Percentiles rank a stretch among this genome's conserved stretches.
Conservation (phyloP, 2,797 vertebrate species). For the Acrossocheilus fasciatus region DNA sequence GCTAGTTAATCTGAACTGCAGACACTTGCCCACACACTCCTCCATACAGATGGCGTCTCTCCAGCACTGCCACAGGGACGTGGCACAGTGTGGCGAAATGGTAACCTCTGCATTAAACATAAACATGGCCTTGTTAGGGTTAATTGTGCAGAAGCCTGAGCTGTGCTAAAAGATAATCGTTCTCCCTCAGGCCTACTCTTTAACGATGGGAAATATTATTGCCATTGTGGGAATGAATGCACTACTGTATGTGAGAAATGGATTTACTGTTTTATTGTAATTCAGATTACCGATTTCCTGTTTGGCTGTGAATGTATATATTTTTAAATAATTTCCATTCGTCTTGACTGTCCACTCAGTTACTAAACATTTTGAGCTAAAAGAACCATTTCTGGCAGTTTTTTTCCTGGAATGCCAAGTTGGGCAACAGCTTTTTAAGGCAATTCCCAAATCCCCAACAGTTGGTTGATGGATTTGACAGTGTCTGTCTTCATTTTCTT, state of each 20-base stretch:
- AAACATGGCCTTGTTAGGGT: slow-evolving; percentile 39
- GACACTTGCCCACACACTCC: slow-evolving; percentile 34
- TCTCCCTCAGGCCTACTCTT: not conserved
- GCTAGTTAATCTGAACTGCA: slow-evolving; percentile 7
- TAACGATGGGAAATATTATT: not conserved
- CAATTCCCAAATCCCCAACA: slow-evolving; percentile 1
- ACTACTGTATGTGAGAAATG: not conserved
- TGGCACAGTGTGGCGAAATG: slow-evolving; percentile 9
- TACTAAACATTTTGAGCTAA: slow-evolving; percentile 9
- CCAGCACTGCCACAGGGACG: slow-evolving; percentile 37
- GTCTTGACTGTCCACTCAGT: not conserved
- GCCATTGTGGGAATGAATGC: not conserved
- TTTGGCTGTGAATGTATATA: not conserved
- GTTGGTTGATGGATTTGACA: not conserved
- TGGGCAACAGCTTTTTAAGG: not conserved
- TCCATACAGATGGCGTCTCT: slow-evolving; percentile 29
- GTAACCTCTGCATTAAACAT: slow-evolving; percentile 31
- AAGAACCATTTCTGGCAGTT: not conserved
- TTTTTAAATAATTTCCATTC: not conserved
- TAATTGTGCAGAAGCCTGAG: slow-evolving; percentile 25
- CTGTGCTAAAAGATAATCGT: slow-evolving; percentile 20
- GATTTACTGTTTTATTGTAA: not conserved
- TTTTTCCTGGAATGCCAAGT: not conserved
- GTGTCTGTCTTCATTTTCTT: not conserved
- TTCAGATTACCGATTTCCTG: not conserved